Base-by-base conservation (phyloP, 2,888 invertebrate genomes). In the Lottia scabra region DNA sequence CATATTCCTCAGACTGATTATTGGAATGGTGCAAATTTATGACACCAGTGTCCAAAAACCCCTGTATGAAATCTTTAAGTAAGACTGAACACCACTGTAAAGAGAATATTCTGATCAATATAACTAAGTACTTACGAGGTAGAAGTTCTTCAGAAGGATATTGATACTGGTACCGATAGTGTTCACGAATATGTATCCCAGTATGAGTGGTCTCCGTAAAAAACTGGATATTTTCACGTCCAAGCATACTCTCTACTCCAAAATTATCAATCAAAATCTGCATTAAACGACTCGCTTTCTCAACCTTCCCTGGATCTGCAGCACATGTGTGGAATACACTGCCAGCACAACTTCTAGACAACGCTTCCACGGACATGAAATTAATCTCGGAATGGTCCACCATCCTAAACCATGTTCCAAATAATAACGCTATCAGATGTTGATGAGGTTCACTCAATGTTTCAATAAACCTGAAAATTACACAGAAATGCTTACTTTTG, bases 231-330 rank as follows among this genome's bases (percentile, higher is more conserved):
- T 88, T 89, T 38, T 87, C 84, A 63, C 83, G 83, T 1, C 98
- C 98, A 90, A 99, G 99, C 81, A 99, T 92, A 90, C 98, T 96
- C 77, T 96, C 95, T 46, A 96, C 95, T 74, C 98, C 97, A 91
- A 98, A 99, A 91, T 97, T 96, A 90, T 98, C 97, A 85, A 99
- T 98, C 90, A 99, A 93, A 89, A 97, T 95, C 87, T 97, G 96
- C 95, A 98, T 97, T 80, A 99, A 96, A 85, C 95, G 93, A 46
- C 98, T 97, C 79, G 98, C 98, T 68, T 81, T 83, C 68, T 84
- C 85, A 15, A 79, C 79, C 78, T 87, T 87, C 6, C 83, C 83
- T 0, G 87, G 87, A 71, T 88, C 85, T 63, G 85, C 85, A 43
- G 87, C 85, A 78, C 88, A 88, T 1, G 88, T 87, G 75, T 87